Evolutionary conservation across 2,888 invertebrate species (phyloP).

Genomic region (Dicranocentrus wangi): DNA sequence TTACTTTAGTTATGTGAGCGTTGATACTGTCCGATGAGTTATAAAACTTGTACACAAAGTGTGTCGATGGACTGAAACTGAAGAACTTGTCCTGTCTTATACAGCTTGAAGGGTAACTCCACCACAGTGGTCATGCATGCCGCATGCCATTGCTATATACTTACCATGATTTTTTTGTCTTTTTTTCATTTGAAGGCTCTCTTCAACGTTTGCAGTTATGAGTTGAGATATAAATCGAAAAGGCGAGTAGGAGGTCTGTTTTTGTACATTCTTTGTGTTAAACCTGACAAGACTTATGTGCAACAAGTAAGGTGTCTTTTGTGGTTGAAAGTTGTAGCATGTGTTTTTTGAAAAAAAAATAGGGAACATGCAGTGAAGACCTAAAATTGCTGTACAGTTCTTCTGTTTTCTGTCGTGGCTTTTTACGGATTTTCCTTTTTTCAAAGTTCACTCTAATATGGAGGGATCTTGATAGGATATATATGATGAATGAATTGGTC

Average conservation of each 20-base stretch:
- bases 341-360: background rate
- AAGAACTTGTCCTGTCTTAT: slow-evolving; percentile 43
- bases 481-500: slow-evolving; percentile 19
- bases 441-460: background rate
- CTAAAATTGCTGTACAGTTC: slow-evolving; percentile 20
- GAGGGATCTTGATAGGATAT: slow-evolving; percentile 7
- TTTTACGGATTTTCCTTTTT: slow-evolving; percentile 25
- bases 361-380: background rate
- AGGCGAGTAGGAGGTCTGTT: slow-evolving; percentile 54
- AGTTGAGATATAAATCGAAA: slow-evolving; percentile 51
- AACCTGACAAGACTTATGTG: background rate
- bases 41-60: slow-evolving; percentile 16
- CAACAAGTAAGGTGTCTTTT: slow-evolving; percentile 22
- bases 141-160: background rate
- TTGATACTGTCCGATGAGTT: background rate
- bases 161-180: background rate
- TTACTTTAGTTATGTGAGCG: background rate
- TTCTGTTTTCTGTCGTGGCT: no score
- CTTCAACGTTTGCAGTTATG: background rate
- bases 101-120: slow-evolving; percentile 23
- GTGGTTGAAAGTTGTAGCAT: background rate
- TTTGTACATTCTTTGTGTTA: slow-evolving; percentile 10
- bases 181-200: slow-evolving; percentile 3
- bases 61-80: background rate
- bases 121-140: background rate